These are phyloP conservation scores for Drosophila macrospina DNA, from an alignment of 2,888 invertebrate species.

Conservation along the genomic window DNA sequence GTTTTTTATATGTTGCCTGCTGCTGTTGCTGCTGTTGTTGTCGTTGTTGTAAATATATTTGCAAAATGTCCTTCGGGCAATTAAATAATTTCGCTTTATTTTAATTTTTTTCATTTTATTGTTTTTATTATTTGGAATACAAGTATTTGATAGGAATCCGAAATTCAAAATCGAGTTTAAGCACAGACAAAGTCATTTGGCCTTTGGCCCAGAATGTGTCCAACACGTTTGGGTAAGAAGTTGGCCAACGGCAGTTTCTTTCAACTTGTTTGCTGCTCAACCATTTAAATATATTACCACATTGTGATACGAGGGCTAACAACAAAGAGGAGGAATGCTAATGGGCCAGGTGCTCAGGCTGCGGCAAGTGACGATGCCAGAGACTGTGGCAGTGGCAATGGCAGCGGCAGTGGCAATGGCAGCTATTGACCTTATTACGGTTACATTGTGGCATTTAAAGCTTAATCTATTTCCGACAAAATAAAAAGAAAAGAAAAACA, in stretches of 20 bases:
- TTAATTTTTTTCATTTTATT: too few relatives aligned
- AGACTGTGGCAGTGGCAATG: constrained; percentile 13
- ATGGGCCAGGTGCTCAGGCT: constrained; percentile 45
- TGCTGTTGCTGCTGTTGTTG: too few relatives aligned
- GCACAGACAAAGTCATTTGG: not conserved
- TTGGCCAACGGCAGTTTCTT: constrained; percentile 48
- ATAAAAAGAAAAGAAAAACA: too few relatives aligned
- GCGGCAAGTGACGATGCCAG: not conserved
- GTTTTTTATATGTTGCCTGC: not conserved
- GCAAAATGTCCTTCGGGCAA: not conserved
- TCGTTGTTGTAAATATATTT: not conserved
- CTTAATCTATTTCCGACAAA: constrained; percentile 61
- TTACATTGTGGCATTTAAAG: constrained; percentile 62
- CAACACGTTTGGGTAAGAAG: constrained; percentile 19
- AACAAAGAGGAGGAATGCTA: constrained; percentile 64
- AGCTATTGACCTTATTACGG: constrained; percentile 61
- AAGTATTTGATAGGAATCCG: not conserved
- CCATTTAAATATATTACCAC: constrained; percentile 61
- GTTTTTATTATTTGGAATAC: constrained; percentile 4
- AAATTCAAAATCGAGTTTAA: not conserved
- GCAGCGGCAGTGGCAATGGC: constrained; percentile 12
- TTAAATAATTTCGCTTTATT: constrained; percentile 2
- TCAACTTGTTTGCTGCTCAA: constrained; percentile 49
- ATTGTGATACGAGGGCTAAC: constrained; percentile 35
- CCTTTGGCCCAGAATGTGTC: constrained; percentile 13